Percentiles rank a stretch among this genome's conserved stretches.
These are phyloP conservation scores for Pardalotus punctatus DNA, from an alignment of 2,113 vertebrate species.

Conservation along the genomic window DNA sequence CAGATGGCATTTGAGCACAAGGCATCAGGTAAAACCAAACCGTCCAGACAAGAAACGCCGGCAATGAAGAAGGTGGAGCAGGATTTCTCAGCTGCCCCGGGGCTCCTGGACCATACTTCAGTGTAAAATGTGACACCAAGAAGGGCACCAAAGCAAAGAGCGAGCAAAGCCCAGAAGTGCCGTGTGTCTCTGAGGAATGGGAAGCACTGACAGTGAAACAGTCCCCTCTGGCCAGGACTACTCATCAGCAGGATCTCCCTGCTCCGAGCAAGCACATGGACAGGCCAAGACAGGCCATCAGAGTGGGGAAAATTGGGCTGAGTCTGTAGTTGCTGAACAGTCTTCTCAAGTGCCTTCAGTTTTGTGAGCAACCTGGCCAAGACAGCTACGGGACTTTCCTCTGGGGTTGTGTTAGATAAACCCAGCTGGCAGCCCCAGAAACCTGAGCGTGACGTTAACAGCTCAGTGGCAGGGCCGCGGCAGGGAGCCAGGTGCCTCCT, in stretches of 20 bases:
- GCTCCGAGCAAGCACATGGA: not conserved
- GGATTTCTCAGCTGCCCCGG: not conserved
- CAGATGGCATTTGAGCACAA: conserved; percentile 30
- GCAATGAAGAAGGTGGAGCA: not conserved
- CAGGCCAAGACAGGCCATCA: not conserved
- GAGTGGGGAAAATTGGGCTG: not conserved
- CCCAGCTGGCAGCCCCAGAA: not conserved
- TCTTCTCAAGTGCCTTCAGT: conserved; percentile 27
- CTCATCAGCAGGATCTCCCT: not conserved
- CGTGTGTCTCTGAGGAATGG: conserved; percentile 7
- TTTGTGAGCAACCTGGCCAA: not conserved
- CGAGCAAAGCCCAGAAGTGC: conserved; percentile 8
- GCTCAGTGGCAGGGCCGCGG: not conserved
- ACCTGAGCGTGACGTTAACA: not conserved
- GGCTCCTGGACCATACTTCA: not conserved
- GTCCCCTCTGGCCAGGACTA: not conserved
- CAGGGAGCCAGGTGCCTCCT: not conserved
- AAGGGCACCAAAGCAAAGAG: conserved; percentile 34
- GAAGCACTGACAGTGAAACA: not conserved
- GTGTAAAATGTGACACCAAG: not conserved
- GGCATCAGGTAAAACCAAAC: conserved; percentile 14
- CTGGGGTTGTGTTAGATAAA: not conserved
- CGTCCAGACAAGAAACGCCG: not conserved
- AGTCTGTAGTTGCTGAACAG: conserved; percentile 26
- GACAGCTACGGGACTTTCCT: not conserved